Conservation (phyloP, 2,888 invertebrate species). For the Stenolophus ochropezus region DNA sequence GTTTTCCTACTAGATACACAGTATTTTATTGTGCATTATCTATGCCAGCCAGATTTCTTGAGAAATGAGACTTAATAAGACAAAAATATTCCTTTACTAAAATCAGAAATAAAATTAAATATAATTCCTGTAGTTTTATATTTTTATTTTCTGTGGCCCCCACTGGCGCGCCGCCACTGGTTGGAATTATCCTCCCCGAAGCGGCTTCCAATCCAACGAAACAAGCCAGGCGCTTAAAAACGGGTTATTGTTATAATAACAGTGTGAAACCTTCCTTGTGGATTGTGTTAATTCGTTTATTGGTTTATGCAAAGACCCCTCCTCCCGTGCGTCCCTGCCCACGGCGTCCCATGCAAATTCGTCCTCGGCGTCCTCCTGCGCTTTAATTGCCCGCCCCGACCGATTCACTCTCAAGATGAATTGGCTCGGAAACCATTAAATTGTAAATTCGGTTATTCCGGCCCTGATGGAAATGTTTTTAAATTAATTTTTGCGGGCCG, state of each 20-base stretch:
- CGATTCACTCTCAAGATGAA: conserved; percentile 49
- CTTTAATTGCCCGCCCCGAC: conserved; percentile 31
- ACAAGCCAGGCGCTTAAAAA: conserved; percentile 53
- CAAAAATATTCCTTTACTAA: too few relatives aligned
- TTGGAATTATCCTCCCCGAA: not conserved
- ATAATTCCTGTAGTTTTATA: too few relatives aligned
- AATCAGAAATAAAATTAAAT: too few relatives aligned
- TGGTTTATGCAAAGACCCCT: conserved; percentile 52
- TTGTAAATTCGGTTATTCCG: conserved; percentile 53
- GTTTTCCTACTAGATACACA: too few relatives aligned
- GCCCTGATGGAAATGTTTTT: conserved; percentile 48
- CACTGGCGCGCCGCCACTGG: not conserved
- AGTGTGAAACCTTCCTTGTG: conserved; percentile 57
- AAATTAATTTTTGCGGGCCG: conserved; percentile 48
- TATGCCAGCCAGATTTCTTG: too few relatives aligned
- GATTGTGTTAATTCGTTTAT: conserved; percentile 60
- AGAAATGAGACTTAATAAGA: too few relatives aligned
- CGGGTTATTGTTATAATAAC: conserved; percentile 58
- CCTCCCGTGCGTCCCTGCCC: not conserved
- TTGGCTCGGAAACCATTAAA: conserved; percentile 54
- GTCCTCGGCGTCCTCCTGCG: conserved; percentile 3
- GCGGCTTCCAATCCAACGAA: conserved; percentile 23
- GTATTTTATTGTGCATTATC: too few relatives aligned
- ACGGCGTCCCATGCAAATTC: conserved; percentile 47
- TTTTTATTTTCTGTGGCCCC: not conserved